Conservation (phyloP, 2,888 invertebrate genomes). For the Bugula neritina region DNA sequence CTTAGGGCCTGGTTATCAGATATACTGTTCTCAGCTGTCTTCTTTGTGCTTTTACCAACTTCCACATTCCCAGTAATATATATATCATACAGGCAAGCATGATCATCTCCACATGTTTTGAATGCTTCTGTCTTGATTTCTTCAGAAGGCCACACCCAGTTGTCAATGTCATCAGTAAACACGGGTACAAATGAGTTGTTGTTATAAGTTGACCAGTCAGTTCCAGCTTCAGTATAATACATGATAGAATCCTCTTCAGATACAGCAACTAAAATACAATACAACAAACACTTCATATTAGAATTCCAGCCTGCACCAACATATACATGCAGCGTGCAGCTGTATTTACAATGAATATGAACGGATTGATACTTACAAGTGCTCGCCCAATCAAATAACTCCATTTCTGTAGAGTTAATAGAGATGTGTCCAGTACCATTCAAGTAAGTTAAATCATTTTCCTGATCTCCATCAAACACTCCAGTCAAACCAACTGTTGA, state of each 20-base stretch:
- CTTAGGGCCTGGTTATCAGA: background rate
- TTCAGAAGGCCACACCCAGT: slow-evolving; percentile 1
- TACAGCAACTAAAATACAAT: background rate
- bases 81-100: background rate
- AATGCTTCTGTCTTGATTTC: background rate
- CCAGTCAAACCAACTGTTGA: background rate
- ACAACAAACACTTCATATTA: no score
- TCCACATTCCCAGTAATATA: slow-evolving; percentile 10
- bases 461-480: background rate
- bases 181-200: slow-evolving; percentile 18
- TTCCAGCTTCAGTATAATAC: background rate
- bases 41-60: background rate
- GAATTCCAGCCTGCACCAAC: no score
- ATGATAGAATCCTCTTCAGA: slow-evolving; percentile 8
- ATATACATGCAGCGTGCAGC: no score
- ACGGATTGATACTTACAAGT: background rate
- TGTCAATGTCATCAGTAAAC: slow-evolving; percentile 14
- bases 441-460: background rate
- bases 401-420: background rate
- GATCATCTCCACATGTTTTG: background rate
- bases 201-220: background rate
- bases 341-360: no score
- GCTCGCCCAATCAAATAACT: slow-evolving; percentile 7
- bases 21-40: background rate
- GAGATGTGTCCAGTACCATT: background rate